These are phyloP conservation scores for Leucoptera coffeella DNA, from an alignment of 2,888 invertebrate genomes.

Conservation along the genomic window DNA sequence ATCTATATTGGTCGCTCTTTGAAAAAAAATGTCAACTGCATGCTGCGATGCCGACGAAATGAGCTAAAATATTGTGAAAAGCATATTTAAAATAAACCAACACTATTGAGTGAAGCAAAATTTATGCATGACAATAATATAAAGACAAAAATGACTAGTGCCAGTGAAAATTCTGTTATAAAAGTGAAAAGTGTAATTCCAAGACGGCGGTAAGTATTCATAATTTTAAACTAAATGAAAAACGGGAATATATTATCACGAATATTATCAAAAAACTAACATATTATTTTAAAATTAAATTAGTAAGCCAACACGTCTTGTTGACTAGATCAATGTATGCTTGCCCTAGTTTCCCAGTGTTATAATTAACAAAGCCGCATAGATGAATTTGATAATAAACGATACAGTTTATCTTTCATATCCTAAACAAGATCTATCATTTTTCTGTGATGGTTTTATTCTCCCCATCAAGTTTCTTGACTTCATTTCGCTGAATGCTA, in stretches of 20 bases:
- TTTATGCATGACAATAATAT: no score
- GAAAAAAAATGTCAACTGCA: conserved; percentile 32
- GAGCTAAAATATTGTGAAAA: conserved; percentile 14
- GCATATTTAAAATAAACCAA: conserved; percentile 9
- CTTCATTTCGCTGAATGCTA: no score
- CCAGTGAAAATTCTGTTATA: conserved; percentile 18
- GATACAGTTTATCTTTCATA: no score
- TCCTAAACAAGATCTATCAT: no score
- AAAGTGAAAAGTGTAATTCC: conserved; percentile 47
- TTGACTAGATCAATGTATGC: no score
- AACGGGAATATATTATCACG: background rate
- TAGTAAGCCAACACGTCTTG: no score
- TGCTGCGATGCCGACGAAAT: conserved; percentile 17
- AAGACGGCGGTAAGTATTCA: conserved; percentile 27
- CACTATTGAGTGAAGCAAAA: no score
- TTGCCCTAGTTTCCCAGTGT: no score
- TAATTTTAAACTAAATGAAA: background rate
- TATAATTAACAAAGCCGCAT: no score
- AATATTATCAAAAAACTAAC: background rate
- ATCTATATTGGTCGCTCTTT: conserved; percentile 40
- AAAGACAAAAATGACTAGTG: conserved; percentile 13
- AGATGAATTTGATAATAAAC: no score
- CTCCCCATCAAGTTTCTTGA: no score
- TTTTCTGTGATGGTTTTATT: no score
- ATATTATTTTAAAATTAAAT: background rate